Base-by-base conservation (phyloP, 2,888 invertebrate species). In the Clunio marinus region DNA sequence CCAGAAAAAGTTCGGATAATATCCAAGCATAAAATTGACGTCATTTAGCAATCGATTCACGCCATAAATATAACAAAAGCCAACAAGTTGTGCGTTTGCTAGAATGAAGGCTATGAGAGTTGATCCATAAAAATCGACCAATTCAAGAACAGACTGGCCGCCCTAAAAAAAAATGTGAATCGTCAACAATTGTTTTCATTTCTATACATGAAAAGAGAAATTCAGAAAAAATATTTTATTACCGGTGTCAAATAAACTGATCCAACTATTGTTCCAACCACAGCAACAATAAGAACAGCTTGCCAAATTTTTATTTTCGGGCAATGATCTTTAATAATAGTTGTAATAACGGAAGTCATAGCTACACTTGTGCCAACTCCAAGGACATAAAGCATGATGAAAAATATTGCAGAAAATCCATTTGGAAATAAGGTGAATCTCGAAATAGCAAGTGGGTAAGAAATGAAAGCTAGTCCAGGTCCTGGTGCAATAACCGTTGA, bases 11-110 rank as follows among this genome's bases (percentile, higher is more conserved):
- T 86, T 82, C 0, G 87, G 83, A 75, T 84, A 84, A 28, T 81
- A 81, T 20, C 86, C 84, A 72, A 89, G 77, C 93, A 93, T 93
- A 75, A 87, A 93, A 76, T 92, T 89, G 28, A 90, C 80, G 74
- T 93, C 93, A 60, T 82, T 79, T 72, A 87, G 83, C 69, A 89
- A 80, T 69, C 87, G 85, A 71, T 84, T 82, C 28, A 87, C 76
- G 20, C 86, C 89, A 74, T 91, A 91, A 62, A 91, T 82, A 86
- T 88, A 91, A 68, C 86, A 83, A 7, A 92, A 77, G 0, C 86
- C 86, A 24, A 86, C 76, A 41, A 88, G 82, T 77, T 91, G 90
- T 37, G 81, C 76, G 20, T 87, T 85, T 35, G 84, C 87, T 68
- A 84, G 75, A 58, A 86, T 81, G 46, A 91, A 81, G 0, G 88